Conservation (phyloP, 2,888 invertebrate genomes). For the Agonopterix arenella region DNA sequence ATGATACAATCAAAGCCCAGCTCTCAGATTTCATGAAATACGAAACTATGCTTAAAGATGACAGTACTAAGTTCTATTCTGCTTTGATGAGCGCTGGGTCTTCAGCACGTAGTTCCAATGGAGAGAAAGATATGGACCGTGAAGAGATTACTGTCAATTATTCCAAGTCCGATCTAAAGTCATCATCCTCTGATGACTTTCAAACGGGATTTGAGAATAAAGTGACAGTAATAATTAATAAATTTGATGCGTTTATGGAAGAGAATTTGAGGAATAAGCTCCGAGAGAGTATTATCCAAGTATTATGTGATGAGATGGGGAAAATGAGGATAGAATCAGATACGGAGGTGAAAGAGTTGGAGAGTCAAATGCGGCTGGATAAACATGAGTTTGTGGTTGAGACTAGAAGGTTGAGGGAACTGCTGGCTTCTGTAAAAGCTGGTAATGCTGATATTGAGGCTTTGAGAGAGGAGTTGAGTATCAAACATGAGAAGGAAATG, state of each 20-base stretch:
- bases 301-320: constrained; percentile 71
- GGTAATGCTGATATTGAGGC: constrained; percentile 75
- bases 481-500: constrained; percentile 85
- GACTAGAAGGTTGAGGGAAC: constrained; percentile 68
- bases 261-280: constrained; percentile 62
- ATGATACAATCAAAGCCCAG: constrained; percentile 59
- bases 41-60: constrained; percentile 59
- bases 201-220: constrained; percentile 56
- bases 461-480: constrained; percentile 77
- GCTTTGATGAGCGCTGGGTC: constrained; percentile 60
- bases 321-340: constrained; percentile 60
- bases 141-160: constrained; percentile 64
- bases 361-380: constrained; percentile 72
- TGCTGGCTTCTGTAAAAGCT: constrained; percentile 75
- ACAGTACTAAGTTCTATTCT: constrained; percentile 62
- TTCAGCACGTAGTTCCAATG: constrained; percentile 56
- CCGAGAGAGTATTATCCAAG: constrained; percentile 74
- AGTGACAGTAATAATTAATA: constrained; percentile 42
- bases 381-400: constrained; percentile 75
- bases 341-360: constrained; percentile 54
- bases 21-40: constrained; percentile 67
- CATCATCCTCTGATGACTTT: constrained; percentile 54
- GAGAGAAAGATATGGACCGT: constrained; percentile 64
- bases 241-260: constrained; percentile 53
- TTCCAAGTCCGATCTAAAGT: constrained; percentile 57